These are phyloP conservation scores for Aurelia aurita complex sp. Pacific DNA, from an alignment of 30 jellyfish, hydroid and myxozoan species.

Conservation along the genomic window DNA sequence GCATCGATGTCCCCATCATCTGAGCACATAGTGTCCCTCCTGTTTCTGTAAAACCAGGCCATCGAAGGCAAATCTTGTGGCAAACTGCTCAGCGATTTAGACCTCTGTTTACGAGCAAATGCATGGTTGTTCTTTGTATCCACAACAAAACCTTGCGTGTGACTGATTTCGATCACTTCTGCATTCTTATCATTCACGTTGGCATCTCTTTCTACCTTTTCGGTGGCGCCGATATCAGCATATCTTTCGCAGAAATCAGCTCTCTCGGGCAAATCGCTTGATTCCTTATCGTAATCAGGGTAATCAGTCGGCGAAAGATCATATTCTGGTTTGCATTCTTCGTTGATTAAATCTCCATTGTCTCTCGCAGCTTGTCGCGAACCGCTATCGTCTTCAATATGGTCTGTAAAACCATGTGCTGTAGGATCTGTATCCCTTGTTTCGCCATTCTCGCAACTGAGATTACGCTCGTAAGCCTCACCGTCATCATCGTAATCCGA, in stretches of 20 bases:
- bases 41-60: constrained; percentile 76
- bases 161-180: constrained; percentile 1
- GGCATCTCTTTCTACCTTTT: too few species aligned
- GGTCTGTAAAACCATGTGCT: background rate
- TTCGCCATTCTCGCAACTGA: too few species aligned
- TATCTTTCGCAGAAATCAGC: too few species aligned
- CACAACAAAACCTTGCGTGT: constrained; percentile 16
- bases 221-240: too few species aligned
- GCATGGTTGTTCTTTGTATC: constrained; percentile 5
- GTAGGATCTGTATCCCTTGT: too few species aligned
- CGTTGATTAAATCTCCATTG: constrained; percentile 5
- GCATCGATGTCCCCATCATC: constrained; percentile 18
- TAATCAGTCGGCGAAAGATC: too few species aligned
- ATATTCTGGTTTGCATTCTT: background rate
- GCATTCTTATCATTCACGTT: too few species aligned
- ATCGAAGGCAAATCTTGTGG: constrained; percentile 42
- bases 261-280: too few species aligned
- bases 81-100: constrained; percentile 63
- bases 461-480: too few species aligned
- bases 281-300: too few species aligned
- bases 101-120: constrained; percentile 19
- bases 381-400: background rate
- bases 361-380: constrained; percentile 4
- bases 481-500: background rate
- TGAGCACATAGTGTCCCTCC: constrained; percentile 31